Percentiles rank a stretch among this genome's conserved stretches.
Evolutionary conservation across 2,888 invertebrate genomes (phyloP).

Genomic region (Glaucopsyche alexis): DNA sequence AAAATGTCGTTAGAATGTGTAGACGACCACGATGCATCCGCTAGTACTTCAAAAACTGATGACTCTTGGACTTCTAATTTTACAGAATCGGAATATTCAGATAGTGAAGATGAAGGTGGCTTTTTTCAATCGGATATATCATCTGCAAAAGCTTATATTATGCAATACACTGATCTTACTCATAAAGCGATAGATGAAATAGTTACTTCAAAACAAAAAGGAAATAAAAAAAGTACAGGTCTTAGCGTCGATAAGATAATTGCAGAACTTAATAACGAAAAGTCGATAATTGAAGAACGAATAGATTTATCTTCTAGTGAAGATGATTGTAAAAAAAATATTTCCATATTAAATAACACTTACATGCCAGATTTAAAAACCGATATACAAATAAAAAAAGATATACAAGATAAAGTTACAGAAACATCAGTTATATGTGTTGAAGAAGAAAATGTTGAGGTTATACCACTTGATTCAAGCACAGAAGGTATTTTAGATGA

Average conservation of each 20-base stretch:
- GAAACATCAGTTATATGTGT: constrained; percentile 57
- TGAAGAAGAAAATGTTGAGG: constrained; percentile 50
- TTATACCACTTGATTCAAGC: constrained; percentile 57
- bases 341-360: constrained; percentile 32
- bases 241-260: constrained; percentile 57
- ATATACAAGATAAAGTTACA: constrained; percentile 42
- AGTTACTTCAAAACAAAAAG: constrained; percentile 53
- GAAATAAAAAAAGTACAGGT: constrained; percentile 49
- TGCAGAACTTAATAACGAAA: constrained; percentile 61
- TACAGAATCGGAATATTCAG: constrained; percentile 64
- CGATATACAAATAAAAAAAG: not conserved
- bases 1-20: constrained; percentile 79
- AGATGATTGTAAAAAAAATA: constrained; percentile 49
- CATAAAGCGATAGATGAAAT: constrained; percentile 83
- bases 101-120: constrained; percentile 64
- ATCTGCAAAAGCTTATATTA: constrained; percentile 85
- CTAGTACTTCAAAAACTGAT: constrained; percentile 60
- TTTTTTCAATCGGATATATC: constrained; percentile 67
- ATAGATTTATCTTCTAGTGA: constrained; percentile 51
- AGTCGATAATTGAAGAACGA: constrained; percentile 59
- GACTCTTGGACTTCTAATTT: constrained; percentile 70
- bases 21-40: constrained; percentile 51
- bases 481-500: constrained; percentile 45
- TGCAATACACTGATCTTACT: constrained; percentile 87
- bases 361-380: constrained; percentile 38